phyloP scores from a whole-genome alignment of 1,140 invertebrate species.

The Gryon sp. region DNA sequence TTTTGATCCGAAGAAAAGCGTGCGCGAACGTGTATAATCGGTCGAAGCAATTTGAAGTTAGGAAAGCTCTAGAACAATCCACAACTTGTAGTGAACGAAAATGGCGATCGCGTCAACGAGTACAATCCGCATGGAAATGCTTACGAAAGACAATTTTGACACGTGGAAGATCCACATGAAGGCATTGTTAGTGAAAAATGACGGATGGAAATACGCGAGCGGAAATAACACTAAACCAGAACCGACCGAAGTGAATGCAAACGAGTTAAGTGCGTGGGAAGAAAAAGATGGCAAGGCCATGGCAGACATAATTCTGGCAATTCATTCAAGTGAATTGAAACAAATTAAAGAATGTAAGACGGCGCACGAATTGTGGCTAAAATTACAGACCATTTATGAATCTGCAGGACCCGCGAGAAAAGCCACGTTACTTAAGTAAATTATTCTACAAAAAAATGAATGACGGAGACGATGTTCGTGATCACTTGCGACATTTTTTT shows the following conservation, averaged over 20 bases:
- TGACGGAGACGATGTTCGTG: not conserved
- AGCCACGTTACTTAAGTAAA: not conserved
- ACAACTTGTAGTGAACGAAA: not conserved
- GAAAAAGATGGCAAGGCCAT: not conserved
- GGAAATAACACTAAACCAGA: conserved; percentile 3
- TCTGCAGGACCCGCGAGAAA: not conserved
- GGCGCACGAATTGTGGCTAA: not conserved
- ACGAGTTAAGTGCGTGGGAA: not conserved
- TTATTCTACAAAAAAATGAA: not conserved
- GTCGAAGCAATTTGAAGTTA: not conserved
- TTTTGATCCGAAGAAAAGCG: not conserved
- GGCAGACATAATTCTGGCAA: not conserved
- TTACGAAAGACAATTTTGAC: conserved; percentile 36
- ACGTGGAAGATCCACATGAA: conserved; percentile 32
- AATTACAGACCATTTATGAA: not conserved
- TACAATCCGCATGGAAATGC: not conserved
- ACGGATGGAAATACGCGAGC: conserved; percentile 11
- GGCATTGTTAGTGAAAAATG: conserved; percentile 1
- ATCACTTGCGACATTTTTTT: no score
- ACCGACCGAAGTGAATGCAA: not conserved
- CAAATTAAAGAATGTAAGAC: not conserved
- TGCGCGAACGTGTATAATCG: not conserved
- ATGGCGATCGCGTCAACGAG: not conserved
- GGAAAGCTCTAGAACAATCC: no score
- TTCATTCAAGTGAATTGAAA: not conserved